Conservation (phyloP, 2,888 invertebrate genomes). For the Onthophagus sagittarius region DNA sequence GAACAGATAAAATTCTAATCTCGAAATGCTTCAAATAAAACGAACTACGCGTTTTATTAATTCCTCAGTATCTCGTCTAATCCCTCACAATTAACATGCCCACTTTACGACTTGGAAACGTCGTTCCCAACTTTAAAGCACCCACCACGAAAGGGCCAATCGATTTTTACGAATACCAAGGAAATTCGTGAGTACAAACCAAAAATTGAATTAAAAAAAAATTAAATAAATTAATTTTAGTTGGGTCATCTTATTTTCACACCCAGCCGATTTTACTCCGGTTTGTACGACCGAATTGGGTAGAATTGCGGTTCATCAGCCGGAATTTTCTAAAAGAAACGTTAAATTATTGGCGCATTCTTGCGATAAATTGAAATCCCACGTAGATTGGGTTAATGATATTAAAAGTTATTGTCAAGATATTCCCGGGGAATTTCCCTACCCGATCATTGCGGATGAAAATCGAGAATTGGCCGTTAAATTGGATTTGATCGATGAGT, state of each 20-base stretch:
- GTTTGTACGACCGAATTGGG: slow-evolving; percentile 88
- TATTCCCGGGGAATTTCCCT: slow-evolving; percentile 71
- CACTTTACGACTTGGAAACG: slow-evolving; percentile 63
- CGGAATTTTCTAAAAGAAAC: slow-evolving; percentile 66
- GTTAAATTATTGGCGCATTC: slow-evolving; percentile 78
- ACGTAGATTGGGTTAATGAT: slow-evolving; percentile 71
- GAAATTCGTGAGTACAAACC: slow-evolving; percentile 60
- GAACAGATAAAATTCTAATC: no score
- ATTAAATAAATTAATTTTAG: slow-evolving; percentile 44
- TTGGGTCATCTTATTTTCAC: slow-evolving; percentile 85
- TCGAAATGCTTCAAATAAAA: no score
- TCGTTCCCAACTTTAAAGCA: slow-evolving; percentile 73
- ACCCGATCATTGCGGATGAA: slow-evolving; percentile 78
- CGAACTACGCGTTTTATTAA: no score
- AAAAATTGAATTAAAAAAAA: not conserved
- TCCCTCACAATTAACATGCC: slow-evolving; percentile 26
- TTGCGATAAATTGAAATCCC: slow-evolving; percentile 69
- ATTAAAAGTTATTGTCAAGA: slow-evolving; percentile 67
- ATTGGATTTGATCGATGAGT: slow-evolving; percentile 77
- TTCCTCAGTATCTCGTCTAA: no score
- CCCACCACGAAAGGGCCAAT: slow-evolving; percentile 70
- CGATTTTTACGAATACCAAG: slow-evolving; percentile 75
- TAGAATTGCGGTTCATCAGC: slow-evolving; percentile 64
- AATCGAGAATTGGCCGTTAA: slow-evolving; percentile 65
- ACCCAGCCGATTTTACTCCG: slow-evolving; percentile 86